Conservation (phyloP, 2,797 vertebrate species). For the Perdix hodgsoniae region DNA sequence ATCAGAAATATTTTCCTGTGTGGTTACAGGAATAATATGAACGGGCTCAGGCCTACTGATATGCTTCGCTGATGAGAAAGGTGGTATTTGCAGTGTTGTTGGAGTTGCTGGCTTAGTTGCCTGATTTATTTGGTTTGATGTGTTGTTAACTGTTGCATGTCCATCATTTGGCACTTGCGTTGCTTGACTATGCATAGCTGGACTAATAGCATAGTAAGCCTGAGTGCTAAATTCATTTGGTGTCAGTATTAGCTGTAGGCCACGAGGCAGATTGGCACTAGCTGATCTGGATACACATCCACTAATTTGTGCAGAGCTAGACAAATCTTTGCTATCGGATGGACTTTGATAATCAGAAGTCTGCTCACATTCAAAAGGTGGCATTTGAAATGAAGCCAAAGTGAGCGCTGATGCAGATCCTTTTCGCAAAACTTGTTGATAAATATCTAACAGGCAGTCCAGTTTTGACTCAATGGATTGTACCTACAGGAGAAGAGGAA, state of each 20-base stretch:
- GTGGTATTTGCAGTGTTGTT: slow-evolving; percentile 86
- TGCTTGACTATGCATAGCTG: slow-evolving; percentile 83
- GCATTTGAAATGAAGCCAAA: slow-evolving; percentile 90
- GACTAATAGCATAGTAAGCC: slow-evolving; percentile 89
- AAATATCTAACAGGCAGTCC: slow-evolving; percentile 95
- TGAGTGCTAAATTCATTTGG: slow-evolving; percentile 89
- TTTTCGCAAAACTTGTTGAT: slow-evolving; percentile 93
- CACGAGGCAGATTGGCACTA: slow-evolving; percentile 89
- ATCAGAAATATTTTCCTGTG: slow-evolving; percentile 81
- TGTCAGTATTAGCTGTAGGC: slow-evolving; percentile 92
- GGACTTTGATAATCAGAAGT: slow-evolving; percentile 95
- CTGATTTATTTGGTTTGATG: slow-evolving; percentile 83
- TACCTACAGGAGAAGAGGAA: slow-evolving; percentile 81
- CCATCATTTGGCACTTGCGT: slow-evolving; percentile 84
- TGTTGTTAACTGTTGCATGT: slow-evolving; percentile 80
- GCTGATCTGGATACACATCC: slow-evolving; percentile 87
- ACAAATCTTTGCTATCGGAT: slow-evolving; percentile 90
- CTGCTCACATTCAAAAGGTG: slow-evolving; percentile 94
- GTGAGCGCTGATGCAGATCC: slow-evolving; percentile 92
- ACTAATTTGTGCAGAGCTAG: slow-evolving; percentile 88
- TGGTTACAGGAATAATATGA: slow-evolving; percentile 81
- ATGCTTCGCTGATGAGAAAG: slow-evolving; percentile 79
- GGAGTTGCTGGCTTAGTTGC: slow-evolving; percentile 82
- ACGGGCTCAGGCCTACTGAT: slow-evolving; percentile 78
- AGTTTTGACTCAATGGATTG: slow-evolving; percentile 98